Percentiles rank a stretch among this genome's conserved stretches.
Conservation (phyloP, 2,113 vertebrate species). For the Amphiprion percula region DNA sequence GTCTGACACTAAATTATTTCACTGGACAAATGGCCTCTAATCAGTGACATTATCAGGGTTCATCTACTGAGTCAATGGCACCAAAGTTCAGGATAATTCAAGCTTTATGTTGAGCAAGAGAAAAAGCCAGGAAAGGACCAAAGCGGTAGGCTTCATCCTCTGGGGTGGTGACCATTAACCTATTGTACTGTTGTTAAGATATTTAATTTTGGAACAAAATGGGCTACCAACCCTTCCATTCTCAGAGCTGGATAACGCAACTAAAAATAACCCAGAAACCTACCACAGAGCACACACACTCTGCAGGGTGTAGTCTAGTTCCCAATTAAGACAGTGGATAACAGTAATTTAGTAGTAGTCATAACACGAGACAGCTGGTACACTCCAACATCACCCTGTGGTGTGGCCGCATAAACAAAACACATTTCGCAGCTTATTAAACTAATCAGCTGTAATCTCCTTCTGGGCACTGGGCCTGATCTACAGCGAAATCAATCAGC, state of each 20-base stretch:
- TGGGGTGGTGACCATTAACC: neutral
- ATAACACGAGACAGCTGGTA: slow-evolving; percentile 48
- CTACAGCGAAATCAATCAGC: slow-evolving; percentile 40
- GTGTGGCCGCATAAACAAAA: slow-evolving; percentile 24
- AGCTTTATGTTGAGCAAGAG: too few relatives aligned
- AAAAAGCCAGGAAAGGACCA: too few relatives aligned
- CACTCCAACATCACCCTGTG: neutral
- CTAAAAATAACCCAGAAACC: neutral
- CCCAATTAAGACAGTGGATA: slow-evolving; percentile 34
- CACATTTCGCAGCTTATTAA: slow-evolving; percentile 55
- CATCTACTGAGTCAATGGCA: too few relatives aligned
- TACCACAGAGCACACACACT: neutral
- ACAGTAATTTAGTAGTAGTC: slow-evolving; percentile 33
- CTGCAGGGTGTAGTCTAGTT: slow-evolving; percentile 21
- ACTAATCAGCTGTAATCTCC: slow-evolving; percentile 60
- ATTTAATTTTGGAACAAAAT: neutral
- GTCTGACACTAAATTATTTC: too few relatives aligned
- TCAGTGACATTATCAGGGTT: too few relatives aligned
- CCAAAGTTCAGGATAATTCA: too few relatives aligned
- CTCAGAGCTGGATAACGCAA: neutral
- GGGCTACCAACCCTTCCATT: neutral
- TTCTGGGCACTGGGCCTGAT: slow-evolving; percentile 31
- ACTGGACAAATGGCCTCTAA: too few relatives aligned
- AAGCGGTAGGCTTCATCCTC: neutral
- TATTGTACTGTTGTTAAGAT: neutral